phyloP scores from a whole-genome alignment of 2,797 vertebrate species.

The Mastacembelus armatus region DNA sequence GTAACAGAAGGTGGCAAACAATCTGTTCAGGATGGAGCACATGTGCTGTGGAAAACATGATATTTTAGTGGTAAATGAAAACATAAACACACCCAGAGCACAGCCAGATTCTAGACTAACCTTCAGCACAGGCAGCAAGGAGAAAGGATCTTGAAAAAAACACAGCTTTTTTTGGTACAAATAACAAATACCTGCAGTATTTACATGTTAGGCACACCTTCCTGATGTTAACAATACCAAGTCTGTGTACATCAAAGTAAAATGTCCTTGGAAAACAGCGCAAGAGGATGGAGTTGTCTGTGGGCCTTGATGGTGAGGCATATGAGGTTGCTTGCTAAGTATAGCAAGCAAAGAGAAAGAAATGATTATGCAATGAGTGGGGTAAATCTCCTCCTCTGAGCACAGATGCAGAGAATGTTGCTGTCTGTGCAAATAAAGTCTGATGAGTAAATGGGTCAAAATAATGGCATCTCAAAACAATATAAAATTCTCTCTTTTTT shows the following conservation, averaged over 20 bases:
- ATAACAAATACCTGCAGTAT: constrained; percentile 68
- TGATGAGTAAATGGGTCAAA: constrained; percentile 71
- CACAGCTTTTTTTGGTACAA: constrained; percentile 48
- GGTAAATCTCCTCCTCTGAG: constrained; percentile 61
- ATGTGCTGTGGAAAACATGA: constrained; percentile 25
- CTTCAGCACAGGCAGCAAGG: constrained; percentile 60
- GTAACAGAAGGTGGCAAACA: no score
- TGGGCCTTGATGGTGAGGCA: constrained; percentile 57
- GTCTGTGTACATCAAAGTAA: constrained; percentile 74
- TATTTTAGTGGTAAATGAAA: constrained; percentile 39
- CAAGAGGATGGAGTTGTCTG: constrained; percentile 58
- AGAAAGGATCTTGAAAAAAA: constrained; percentile 52
- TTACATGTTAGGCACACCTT: constrained; percentile 71
- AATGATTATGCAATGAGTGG: constrained; percentile 71
- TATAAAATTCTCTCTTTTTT: constrained; percentile 8
- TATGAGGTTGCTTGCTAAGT: constrained; percentile 70
- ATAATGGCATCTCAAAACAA: constrained; percentile 62
- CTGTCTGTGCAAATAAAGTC: constrained; percentile 66
- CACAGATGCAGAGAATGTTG: constrained; percentile 62
- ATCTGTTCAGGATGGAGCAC: constrained; percentile 20
- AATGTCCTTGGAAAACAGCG: constrained; percentile 63
- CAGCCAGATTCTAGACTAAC: constrained; percentile 53
- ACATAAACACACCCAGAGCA: constrained; percentile 39
- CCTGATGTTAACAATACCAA: constrained; percentile 67
- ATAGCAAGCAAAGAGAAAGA: constrained; percentile 67